A percentile compares a stretch with the other conserved stretches of the same genome.
Conservation (phyloP, 1,140 invertebrate species). For the Frieseomelitta varia region DNA sequence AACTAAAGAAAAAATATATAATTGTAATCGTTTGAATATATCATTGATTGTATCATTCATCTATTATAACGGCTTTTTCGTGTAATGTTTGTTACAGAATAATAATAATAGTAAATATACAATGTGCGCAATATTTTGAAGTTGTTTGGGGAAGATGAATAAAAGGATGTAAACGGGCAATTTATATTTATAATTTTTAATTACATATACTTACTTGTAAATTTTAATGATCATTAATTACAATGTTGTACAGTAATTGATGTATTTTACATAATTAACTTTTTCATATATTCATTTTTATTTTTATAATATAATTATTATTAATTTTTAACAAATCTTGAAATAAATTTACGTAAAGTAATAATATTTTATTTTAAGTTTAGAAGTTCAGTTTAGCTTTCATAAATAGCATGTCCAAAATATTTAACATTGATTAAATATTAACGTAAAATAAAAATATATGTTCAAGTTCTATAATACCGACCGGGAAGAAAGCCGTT, state of each 20-base stretch:
- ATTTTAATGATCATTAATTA: background rate
- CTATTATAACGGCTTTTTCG: background rate
- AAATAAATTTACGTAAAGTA: background rate
- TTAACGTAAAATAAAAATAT: no score
- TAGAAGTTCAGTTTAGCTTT: background rate
- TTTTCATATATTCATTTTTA: no score
- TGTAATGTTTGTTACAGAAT: background rate
- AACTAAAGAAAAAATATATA: background rate
- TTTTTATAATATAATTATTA: background rate
- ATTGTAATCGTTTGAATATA: background rate
- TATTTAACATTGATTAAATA: background rate
- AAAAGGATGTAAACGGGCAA: background rate
- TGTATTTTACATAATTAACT: background rate
- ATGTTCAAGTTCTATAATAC: no score
- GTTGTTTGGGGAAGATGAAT: background rate
- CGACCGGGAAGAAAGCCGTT: no score
- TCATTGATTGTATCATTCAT: background rate
- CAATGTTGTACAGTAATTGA: background rate
- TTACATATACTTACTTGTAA: background rate
- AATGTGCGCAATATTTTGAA: background rate
- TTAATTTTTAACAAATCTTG: background rate
- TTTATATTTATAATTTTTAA: background rate
- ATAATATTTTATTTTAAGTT: background rate
- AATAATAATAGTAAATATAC: background rate
- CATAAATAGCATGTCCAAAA: background rate